Conservation (phyloP, 2,797 vertebrate species). For the Arctocebus calabarensis region DNA sequence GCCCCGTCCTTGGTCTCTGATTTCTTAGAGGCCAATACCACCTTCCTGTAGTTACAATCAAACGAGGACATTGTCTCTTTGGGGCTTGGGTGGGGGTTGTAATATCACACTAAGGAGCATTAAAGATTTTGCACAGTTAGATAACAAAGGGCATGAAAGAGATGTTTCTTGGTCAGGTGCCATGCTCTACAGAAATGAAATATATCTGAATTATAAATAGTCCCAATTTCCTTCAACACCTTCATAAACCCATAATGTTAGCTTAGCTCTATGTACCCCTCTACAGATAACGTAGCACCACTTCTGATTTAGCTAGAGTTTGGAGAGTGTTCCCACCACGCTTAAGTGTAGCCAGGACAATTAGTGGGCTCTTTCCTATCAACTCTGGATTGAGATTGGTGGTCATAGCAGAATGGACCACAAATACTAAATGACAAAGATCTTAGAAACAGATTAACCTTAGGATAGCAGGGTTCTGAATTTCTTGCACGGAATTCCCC, state of each 20-base stretch:
- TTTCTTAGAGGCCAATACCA: background rate
- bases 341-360: background rate
- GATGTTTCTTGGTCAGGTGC: background rate
- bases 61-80: background rate
- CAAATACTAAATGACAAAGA: constrained; percentile 57
- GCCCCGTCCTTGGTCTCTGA: background rate
- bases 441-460: constrained; percentile 55
- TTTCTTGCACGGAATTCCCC: constrained; percentile 68
- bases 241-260: background rate
- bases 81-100: too few relatives aligned
- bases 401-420: constrained; percentile 29
- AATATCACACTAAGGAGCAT: background rate
- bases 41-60: background rate
- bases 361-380: background rate
- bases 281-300: background rate
- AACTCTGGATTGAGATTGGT: background rate
- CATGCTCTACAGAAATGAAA: background rate
- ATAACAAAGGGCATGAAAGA: background rate
- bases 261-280: background rate
- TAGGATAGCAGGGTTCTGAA: constrained; percentile 33
- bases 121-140: background rate
- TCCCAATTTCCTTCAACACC: background rate
- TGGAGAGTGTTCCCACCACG: background rate
- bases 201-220: background rate
- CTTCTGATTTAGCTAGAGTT: background rate